Percentiles rank a stretch among this genome's conserved stretches.
Evolutionary conservation across 2,113 vertebrate species (phyloP).

Genomic region (Ceratotherium simum): DNA sequence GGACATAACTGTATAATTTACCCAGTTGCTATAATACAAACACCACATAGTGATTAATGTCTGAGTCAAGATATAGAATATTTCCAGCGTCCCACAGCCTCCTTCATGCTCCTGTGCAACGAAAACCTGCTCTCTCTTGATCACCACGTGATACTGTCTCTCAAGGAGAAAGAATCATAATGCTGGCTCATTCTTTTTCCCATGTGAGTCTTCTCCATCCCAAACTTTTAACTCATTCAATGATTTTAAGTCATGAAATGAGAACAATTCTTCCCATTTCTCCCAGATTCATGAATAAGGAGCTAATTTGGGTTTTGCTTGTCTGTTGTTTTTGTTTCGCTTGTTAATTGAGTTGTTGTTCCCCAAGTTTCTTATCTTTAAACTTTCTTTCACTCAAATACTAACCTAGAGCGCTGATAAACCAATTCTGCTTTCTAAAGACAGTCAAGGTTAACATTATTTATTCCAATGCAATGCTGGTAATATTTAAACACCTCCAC

Average conservation of each 20-base stretch:
- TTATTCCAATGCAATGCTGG: conserved; percentile 39
- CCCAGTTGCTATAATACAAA: conserved; percentile 12
- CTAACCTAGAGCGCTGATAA: conserved; percentile 25
- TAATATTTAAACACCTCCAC: conserved; percentile 56
- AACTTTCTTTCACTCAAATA: conserved; percentile 22
- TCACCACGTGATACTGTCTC: background rate
- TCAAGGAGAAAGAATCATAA: background rate
- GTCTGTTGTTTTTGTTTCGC: background rate
- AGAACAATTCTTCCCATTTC: background rate
- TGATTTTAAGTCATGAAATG: conserved; percentile 27
- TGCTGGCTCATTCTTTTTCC: background rate
- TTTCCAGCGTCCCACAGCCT: background rate
- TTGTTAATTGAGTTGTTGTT: background rate
- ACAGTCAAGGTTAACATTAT: conserved; percentile 45
- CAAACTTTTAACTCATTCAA: conserved; percentile 1
- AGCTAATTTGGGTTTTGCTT: background rate
- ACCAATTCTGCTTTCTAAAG: conserved; percentile 40
- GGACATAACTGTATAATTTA: background rate
- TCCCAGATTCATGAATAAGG: background rate
- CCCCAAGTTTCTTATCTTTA: conserved; percentile 7
- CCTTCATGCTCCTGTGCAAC: background rate
- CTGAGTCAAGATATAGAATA: background rate
- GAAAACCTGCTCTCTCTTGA: background rate
- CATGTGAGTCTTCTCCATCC: background rate
- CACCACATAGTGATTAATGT: background rate